Evolutionary conservation across 2,888 invertebrate species (phyloP).

Genomic region (Apeira syringaria): DNA sequence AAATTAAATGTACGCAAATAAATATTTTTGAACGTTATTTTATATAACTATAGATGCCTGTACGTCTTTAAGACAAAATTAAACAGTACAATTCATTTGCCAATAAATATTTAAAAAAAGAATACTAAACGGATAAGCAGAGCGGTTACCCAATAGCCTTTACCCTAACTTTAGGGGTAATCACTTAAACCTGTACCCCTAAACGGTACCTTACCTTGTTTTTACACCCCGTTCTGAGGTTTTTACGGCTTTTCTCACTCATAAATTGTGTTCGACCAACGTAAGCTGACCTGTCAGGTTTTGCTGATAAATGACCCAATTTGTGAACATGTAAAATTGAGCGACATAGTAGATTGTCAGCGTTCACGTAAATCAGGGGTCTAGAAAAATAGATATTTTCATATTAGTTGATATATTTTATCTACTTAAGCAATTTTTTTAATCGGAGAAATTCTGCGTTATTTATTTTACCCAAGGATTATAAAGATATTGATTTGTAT

Average conservation of each 20-base stretch:
- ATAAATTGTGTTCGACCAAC: conserved; percentile 34
- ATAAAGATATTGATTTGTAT: too few species aligned
- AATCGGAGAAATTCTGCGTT: too few species aligned
- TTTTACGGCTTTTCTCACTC: conserved; percentile 38
- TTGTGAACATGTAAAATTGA: background rate
- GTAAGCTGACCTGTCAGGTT: conserved; percentile 18
- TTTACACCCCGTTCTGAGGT: conserved; percentile 38
- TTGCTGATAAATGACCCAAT: conserved; percentile 2
- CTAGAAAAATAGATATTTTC: too few species aligned
- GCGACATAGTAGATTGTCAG: background rate
- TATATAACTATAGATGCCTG: too few species aligned
- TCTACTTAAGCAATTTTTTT: too few species aligned
- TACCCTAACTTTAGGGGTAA: conserved; percentile 21
- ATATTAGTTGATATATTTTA: too few species aligned
- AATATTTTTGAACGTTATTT: too few species aligned
- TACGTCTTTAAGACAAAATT: too few species aligned
- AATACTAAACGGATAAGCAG: conserved; percentile 9
- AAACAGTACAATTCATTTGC: background rate
- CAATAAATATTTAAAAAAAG: conserved; percentile 14
- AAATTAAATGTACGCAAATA: too few species aligned
- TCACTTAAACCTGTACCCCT: conserved; percentile 29
- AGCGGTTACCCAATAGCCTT: conserved; percentile 16
- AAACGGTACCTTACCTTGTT: conserved; percentile 32
- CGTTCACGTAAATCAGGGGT: too few species aligned
- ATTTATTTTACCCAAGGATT: too few species aligned